Percentiles rank a stretch among this genome's conserved stretches.
These are phyloP conservation scores for Enteromius argenteus DNA, from an alignment of 2,797 vertebrate genomes.

Conservation along the genomic window DNA sequence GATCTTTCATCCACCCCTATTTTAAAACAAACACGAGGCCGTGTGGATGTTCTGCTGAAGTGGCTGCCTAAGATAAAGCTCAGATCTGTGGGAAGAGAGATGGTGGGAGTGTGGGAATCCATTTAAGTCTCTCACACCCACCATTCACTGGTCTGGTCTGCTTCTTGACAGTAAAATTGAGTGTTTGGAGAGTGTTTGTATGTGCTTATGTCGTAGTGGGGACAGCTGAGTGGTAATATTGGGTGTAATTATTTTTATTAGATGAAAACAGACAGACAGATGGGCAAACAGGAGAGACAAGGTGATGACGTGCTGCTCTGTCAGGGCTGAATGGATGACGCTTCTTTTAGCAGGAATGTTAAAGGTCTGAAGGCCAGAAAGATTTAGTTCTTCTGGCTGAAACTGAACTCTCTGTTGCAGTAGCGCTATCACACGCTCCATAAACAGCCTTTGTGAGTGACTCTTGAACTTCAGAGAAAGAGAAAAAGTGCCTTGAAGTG, in stretches of 20 bases:
- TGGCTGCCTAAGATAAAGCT: constrained; percentile 45
- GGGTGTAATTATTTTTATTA: constrained; percentile 23
- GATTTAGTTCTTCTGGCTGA: constrained; percentile 40
- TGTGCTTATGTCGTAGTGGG: constrained; percentile 10
- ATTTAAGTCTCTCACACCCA: constrained; percentile 18
- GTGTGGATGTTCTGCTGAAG: constrained; percentile 36
- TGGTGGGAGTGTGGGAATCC: constrained; percentile 7
- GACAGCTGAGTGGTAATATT: constrained; percentile 25
- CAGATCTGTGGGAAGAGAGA: constrained; percentile 27
- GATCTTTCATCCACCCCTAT: constrained; percentile 42
- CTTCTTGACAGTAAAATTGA: constrained; percentile 33
- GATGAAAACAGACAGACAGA: constrained; percentile 22
- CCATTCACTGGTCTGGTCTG: constrained; percentile 12
- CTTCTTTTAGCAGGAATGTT: constrained; percentile 39
- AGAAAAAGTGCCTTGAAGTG: background rate
- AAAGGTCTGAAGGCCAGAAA: constrained; percentile 38
- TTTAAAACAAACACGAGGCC: constrained; percentile 24
- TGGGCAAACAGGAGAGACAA: constrained; percentile 26
- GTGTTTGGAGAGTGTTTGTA: constrained; percentile 40
- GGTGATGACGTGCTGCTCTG: constrained; percentile 19
- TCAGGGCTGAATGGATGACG: constrained; percentile 31
- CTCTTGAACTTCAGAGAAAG: constrained; percentile 32
- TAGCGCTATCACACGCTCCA: constrained; percentile 28
- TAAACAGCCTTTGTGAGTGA: constrained; percentile 40
- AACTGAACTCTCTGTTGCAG: constrained; percentile 26